These are phyloP conservation scores for Eptatretus atami DNA, from an alignment of 2,797 vertebrate species.

Conservation along the genomic window DNA sequence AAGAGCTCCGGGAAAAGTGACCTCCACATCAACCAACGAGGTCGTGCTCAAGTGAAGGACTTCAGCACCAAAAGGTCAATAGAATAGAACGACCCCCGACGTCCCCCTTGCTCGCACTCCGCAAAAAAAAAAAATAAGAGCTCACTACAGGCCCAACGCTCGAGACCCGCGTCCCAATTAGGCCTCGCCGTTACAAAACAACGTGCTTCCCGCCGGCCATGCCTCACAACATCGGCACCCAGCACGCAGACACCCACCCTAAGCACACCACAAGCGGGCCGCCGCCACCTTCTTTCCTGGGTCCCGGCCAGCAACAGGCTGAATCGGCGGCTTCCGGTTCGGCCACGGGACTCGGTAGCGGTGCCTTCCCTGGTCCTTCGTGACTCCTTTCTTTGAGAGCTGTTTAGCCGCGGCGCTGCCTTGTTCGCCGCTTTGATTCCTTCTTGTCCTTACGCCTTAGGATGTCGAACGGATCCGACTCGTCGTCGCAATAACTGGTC, in stretches of 20 bases:
- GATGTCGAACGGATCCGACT: slow-evolving; percentile 83
- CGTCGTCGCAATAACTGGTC: slow-evolving; percentile 89
- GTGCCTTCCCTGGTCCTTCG: slow-evolving; percentile 64
- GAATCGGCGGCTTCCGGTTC: slow-evolving; percentile 49
- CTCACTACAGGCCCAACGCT: too few relatives aligned
- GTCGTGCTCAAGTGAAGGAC: too few relatives aligned
- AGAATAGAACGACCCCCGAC: too few relatives aligned
- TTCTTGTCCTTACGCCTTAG: slow-evolving; percentile 68
- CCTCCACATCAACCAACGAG: too few relatives aligned
- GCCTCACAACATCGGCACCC: background rate
- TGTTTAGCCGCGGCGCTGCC: slow-evolving; percentile 16
- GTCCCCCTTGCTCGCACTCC: too few relatives aligned
- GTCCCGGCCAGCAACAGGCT: slow-evolving; percentile 28
- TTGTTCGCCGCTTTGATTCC: slow-evolving; percentile 46
- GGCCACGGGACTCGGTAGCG: slow-evolving; percentile 19
- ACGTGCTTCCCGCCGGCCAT: background rate
- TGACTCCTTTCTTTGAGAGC: slow-evolving; percentile 56
- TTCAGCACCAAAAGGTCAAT: too few relatives aligned
- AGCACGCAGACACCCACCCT: too few relatives aligned
- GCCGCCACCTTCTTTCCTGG: slow-evolving; percentile 63
- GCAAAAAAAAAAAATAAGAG: too few relatives aligned
- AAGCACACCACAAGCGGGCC: background rate
- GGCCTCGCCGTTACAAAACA: too few relatives aligned
- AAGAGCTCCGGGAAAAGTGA: too few relatives aligned
- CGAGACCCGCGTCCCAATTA: too few relatives aligned